These are phyloP conservation scores for Aphelinus atriplicis DNA, from an alignment of 1,140 invertebrate genomes.

Conservation along the genomic window DNA sequence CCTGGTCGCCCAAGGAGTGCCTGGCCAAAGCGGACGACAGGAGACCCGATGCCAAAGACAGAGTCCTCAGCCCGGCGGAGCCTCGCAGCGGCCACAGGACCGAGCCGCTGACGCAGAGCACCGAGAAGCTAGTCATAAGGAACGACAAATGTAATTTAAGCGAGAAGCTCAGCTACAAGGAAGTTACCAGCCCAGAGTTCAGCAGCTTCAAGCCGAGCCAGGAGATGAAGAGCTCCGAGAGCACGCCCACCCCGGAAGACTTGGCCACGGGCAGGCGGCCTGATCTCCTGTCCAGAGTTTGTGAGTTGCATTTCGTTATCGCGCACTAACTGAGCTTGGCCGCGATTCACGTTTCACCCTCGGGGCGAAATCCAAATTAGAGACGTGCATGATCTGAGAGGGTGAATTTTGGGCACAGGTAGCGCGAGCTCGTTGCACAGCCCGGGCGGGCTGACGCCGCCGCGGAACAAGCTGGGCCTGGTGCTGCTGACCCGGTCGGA, in stretches of 20 bases:
- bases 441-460: slow-evolving; percentile 56
- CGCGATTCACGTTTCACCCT: no score
- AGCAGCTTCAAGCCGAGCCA: slow-evolving; percentile 61
- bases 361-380: no score
- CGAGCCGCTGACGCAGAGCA: slow-evolving; percentile 32
- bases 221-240: slow-evolving; percentile 52
- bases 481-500: slow-evolving; percentile 59
- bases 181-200: slow-evolving; percentile 60
- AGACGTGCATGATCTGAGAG: no score
- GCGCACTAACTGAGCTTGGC: no score
- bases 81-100: slow-evolving; percentile 51
- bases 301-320: slow-evolving; percentile 60
- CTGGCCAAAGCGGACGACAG: slow-evolving; percentile 43
- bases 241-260: slow-evolving; percentile 53
- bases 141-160: slow-evolving; percentile 65
- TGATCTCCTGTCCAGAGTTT: slow-evolving; percentile 74
- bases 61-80: slow-evolving; percentile 44
- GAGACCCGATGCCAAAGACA: slow-evolving; percentile 43
- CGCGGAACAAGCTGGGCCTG: slow-evolving; percentile 61
- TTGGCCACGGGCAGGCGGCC: slow-evolving; percentile 67
- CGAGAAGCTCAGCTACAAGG: slow-evolving; percentile 60
- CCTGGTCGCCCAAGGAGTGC: slow-evolving; percentile 68
- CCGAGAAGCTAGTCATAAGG: slow-evolving; percentile 60
- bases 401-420: slow-evolving; percentile 47
- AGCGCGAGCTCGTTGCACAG: slow-evolving; percentile 62